phyloP scores from a whole-genome alignment of 2,797 vertebrate genomes.

The Notoglanidium macrostoma region DNA sequence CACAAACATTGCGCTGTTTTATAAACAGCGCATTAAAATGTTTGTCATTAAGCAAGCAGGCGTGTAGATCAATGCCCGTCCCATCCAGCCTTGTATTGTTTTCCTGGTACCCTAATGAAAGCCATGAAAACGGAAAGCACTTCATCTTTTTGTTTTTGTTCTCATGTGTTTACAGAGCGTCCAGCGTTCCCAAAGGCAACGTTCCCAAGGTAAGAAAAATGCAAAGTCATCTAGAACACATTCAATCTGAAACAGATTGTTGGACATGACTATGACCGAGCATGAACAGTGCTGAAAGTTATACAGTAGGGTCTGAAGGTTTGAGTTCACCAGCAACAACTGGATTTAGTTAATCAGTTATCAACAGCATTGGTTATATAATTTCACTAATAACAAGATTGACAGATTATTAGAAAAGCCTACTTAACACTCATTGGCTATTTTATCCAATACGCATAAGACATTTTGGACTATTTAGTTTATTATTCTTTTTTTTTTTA shows the following conservation, averaged over 20 bases:
- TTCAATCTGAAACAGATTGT: neutral
- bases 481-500: neutral
- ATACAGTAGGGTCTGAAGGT: constrained; percentile 10
- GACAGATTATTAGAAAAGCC: neutral
- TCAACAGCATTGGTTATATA: too few species aligned
- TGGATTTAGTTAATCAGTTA: neutral
- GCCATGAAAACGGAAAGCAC: neutral
- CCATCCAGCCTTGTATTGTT: neutral
- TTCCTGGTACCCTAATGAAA: neutral
- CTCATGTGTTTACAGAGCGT: constrained; percentile 75
- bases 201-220: constrained; percentile 78
- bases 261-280: neutral
- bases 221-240: constrained; percentile 27
- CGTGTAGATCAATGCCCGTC: neutral
- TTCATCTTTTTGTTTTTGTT: neutral
- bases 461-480: neutral
- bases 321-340: neutral
- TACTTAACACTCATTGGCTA: neutral
- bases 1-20: neutral
- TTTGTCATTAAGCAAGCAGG: neutral
- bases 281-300: neutral
- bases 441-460: neutral
- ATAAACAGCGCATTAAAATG: neutral
- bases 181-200: constrained; percentile 72
- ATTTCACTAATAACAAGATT: neutral